phyloP scores from a whole-genome alignment of 2,888 invertebrate genomes.

The Xestia rhomboidea region DNA sequence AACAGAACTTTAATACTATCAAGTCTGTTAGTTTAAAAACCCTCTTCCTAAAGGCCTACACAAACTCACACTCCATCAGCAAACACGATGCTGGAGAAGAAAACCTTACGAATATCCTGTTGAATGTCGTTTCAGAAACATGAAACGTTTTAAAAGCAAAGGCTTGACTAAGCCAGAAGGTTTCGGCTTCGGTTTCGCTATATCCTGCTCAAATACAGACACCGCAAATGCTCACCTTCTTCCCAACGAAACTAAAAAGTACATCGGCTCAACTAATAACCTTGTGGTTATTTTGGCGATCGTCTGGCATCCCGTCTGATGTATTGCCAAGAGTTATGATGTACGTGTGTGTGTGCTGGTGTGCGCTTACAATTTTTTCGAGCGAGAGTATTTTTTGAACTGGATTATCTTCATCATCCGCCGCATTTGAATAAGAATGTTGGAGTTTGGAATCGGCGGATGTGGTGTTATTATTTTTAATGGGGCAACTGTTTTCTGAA shows the following conservation, averaged over 20 bases:
- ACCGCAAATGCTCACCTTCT: background rate
- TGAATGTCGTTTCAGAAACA: background rate
- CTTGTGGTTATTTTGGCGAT: conserved; percentile 57
- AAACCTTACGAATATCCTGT: background rate
- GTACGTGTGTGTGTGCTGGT: conserved; percentile 19
- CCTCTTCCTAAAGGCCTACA: no score
- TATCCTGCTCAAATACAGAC: background rate
- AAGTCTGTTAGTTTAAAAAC: no score
- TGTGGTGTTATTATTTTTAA: conserved; percentile 9
- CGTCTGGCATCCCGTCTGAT: conserved; percentile 70
- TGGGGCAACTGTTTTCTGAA: background rate
- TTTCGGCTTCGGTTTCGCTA: background rate
- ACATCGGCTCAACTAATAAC: conserved; percentile 33
- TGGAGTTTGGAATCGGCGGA: background rate
- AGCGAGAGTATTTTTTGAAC: conserved; percentile 28
- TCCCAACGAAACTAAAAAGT: conserved; percentile 29
- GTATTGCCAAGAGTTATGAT: conserved; percentile 63
- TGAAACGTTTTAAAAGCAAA: background rate
- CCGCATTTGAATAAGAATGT: background rate
- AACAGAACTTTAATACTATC: no score
- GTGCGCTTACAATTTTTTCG: conserved; percentile 20
- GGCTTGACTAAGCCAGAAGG: background rate
- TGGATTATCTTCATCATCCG: background rate
- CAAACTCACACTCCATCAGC: no score
- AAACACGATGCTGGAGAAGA: no score